Evolutionary conservation across 30 jellyfish, hydroid and myxozoan species (phyloP).

Genomic region (Pseudorhiza aurosa): DNA sequence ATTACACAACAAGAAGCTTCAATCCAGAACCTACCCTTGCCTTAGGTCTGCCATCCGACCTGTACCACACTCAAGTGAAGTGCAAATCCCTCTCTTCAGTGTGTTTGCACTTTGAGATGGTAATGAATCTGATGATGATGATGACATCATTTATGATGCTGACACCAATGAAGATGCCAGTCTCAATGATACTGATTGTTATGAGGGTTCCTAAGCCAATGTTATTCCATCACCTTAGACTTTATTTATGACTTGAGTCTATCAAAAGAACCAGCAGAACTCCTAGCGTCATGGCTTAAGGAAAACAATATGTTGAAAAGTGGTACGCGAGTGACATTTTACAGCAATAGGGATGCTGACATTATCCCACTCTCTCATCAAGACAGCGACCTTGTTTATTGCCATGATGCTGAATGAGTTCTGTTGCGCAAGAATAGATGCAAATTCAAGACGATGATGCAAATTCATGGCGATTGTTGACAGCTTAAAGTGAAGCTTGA

Average conservation of each 20-base stretch:
- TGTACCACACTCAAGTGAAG: background rate
- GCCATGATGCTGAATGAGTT: constrained; percentile 24
- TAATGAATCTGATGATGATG: too few relatives aligned
- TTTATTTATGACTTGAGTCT: background rate
- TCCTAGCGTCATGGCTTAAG: too few relatives aligned
- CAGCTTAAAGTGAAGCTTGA: constrained; percentile 39
- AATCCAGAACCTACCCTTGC: constrained; percentile 11
- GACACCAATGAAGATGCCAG: too few relatives aligned
- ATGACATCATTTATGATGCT: too few relatives aligned
- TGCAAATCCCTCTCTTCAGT: background rate
- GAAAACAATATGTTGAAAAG: background rate
- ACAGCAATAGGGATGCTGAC: constrained; percentile 20
- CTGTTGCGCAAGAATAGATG: constrained; percentile 21
- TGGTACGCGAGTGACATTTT: constrained; percentile 16
- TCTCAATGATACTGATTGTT: too few relatives aligned
- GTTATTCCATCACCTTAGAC: background rate
- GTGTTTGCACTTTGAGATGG: background rate
- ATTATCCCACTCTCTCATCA: background rate
- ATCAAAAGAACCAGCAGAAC: background rate
- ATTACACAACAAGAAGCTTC: background rate
- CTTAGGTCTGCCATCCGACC: constrained; percentile 17
- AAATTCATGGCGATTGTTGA: constrained; percentile 29
- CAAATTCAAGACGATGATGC: constrained; percentile 27
- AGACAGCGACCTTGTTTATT: constrained; percentile 6
- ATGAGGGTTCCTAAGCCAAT: too few relatives aligned